These are phyloP conservation scores for Prionace glauca DNA, from an alignment of 2,797 vertebrate genomes.

Conservation along the genomic window DNA sequence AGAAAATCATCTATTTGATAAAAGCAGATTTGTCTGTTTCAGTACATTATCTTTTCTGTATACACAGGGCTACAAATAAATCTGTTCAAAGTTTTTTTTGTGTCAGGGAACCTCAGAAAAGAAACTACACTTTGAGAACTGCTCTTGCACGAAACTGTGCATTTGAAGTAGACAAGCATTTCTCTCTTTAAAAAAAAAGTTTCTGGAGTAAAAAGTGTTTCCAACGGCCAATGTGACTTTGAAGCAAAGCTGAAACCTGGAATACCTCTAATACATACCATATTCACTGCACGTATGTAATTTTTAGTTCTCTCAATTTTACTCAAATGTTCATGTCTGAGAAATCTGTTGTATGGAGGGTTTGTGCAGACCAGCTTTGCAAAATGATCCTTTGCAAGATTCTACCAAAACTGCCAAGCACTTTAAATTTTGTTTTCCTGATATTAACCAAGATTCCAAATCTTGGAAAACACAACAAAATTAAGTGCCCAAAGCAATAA, in stretches of 20 bases:
- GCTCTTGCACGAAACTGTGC: slow-evolving; percentile 14
- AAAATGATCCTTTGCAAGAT: slow-evolving; percentile 21
- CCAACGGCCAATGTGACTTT: background rate
- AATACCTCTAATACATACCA: background rate
- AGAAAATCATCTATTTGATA: slow-evolving; percentile 22
- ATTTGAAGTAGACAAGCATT: background rate
- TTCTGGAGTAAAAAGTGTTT: background rate
- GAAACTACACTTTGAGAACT: slow-evolving; percentile 11
- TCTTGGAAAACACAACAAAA: slow-evolving; percentile 16
- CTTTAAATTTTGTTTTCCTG: background rate
- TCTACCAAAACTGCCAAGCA: background rate
- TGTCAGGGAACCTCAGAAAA: background rate
- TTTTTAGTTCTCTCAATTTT: background rate
- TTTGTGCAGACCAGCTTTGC: background rate
- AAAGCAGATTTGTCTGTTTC: background rate
- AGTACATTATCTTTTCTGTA: background rate
- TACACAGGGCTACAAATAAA: background rate
- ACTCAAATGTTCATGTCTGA: background rate
- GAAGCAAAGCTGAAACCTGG: slow-evolving; percentile 19
- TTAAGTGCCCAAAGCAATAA: background rate
- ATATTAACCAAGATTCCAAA: slow-evolving; percentile 9
- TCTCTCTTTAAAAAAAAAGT: background rate
- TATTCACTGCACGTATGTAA: background rate
- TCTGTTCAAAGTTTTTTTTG: background rate
- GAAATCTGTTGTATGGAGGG: background rate